Percentiles rank a stretch among this genome's conserved stretches.
phyloP scores from a whole-genome alignment of 2,888 invertebrate genomes.

The Cosmia trapezina region DNA sequence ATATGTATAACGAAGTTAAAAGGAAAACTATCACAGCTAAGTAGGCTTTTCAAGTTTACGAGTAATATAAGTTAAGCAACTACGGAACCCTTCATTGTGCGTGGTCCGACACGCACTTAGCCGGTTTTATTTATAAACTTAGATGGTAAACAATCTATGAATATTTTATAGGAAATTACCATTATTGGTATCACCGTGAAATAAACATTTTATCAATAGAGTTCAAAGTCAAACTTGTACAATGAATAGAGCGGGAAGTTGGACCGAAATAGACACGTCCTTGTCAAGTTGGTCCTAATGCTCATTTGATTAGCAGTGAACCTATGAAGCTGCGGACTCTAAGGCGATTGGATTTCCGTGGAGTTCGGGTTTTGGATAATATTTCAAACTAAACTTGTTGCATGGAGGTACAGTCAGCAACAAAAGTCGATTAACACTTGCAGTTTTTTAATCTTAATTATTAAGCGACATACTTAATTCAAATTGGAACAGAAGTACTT shows the following conservation, averaged over 20 bases:
- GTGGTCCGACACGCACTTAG: too few relatives aligned
- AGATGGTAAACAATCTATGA: too few relatives aligned
- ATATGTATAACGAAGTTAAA: too few relatives aligned
- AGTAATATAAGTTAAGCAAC: too few relatives aligned
- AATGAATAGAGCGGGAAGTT: slow-evolving; percentile 18
- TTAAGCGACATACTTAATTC: too few relatives aligned
- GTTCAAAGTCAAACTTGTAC: slow-evolving; percentile 32
- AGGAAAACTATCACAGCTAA: too few relatives aligned
- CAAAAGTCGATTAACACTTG: too few relatives aligned
- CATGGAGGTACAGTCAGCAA: too few relatives aligned
- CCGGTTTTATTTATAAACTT: not conserved
- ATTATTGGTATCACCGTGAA: not conserved
- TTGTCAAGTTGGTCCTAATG: slow-evolving; percentile 29
- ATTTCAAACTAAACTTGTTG: slow-evolving; percentile 5
- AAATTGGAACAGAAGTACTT: too few relatives aligned
- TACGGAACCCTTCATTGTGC: too few relatives aligned
- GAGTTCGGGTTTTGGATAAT: slow-evolving; percentile 2
- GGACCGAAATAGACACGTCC: slow-evolving; percentile 10
- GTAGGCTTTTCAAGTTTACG: too few relatives aligned
- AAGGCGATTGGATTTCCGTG: slow-evolving; percentile 14
- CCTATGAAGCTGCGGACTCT: slow-evolving; percentile 20
- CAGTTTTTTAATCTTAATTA: too few relatives aligned
- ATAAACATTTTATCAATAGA: not conserved
- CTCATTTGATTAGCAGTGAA: slow-evolving; percentile 26
- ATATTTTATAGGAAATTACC: not conserved